phyloP scores from a whole-genome alignment of 2,797 vertebrate species.

The Luscinia megarhynchos region DNA sequence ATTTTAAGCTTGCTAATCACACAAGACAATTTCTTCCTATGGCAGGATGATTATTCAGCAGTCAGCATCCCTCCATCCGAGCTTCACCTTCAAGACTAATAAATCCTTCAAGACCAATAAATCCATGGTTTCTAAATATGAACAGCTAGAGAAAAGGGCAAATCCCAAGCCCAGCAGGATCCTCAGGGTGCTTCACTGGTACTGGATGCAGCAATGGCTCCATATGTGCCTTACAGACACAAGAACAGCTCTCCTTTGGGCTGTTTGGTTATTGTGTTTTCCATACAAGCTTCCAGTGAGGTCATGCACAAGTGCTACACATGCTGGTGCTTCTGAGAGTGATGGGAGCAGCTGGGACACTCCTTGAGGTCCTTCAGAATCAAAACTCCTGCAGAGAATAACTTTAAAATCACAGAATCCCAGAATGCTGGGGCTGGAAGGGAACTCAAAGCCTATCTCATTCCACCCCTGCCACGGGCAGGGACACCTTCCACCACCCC shows the following conservation, averaged over 20 bases:
- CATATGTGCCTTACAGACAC: rapidly evolving
- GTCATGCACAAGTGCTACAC: not conserved
- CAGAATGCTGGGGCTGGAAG: not conserved
- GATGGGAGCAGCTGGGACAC: not conserved
- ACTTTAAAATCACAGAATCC: not conserved
- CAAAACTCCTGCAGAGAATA: not conserved
- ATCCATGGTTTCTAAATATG: not conserved
- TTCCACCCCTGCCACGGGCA: not conserved
- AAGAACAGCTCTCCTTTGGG: not conserved
- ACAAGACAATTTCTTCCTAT: not conserved
- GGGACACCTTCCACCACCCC: not conserved
- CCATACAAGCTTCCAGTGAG: not conserved
- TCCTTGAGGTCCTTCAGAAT: not conserved
- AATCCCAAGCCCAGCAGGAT: not conserved
- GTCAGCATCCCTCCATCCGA: not conserved
- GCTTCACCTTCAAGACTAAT: not conserved
- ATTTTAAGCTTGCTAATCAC: not conserved
- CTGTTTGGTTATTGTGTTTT: not conserved
- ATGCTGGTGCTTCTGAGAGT: not conserved
- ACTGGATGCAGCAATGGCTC: not conserved
- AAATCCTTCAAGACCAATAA: not conserved
- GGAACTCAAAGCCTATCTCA: not conserved
- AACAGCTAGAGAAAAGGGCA: not conserved
- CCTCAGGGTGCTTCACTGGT: not conserved
- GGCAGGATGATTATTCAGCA: conserved; percentile 14